Evolutionary conservation across 2,113 vertebrate species (phyloP).

Genomic region (Pavo muticus): DNA sequence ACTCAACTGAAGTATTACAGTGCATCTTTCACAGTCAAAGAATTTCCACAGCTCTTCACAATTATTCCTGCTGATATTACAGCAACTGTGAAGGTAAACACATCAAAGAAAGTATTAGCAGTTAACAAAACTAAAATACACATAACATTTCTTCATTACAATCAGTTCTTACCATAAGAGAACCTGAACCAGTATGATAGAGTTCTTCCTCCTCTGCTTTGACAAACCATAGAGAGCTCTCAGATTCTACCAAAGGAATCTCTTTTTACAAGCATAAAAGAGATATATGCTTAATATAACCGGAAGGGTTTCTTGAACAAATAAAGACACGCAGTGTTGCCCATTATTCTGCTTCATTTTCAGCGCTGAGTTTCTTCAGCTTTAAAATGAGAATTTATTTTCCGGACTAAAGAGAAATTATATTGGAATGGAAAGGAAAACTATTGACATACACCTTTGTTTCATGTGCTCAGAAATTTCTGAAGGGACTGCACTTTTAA

Average conservation of each 20-base stretch:
- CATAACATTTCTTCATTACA: background rate
- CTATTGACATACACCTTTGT: background rate
- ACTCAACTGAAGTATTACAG: background rate
- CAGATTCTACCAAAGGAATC: background rate
- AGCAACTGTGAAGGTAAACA: background rate
- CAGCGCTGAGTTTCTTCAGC: background rate
- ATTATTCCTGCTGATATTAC: background rate
- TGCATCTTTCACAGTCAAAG: background rate
- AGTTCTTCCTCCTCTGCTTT: background rate
- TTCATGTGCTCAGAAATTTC: background rate
- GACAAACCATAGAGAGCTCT: background rate
- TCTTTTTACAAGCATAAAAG: background rate
- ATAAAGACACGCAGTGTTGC: background rate
- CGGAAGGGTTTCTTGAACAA: background rate
- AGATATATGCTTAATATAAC: background rate
- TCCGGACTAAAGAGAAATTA: background rate
- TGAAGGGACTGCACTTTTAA: background rate
- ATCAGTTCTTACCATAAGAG: background rate
- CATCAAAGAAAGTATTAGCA: background rate
- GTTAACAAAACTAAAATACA: background rate
- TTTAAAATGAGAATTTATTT: constrained; percentile 16
- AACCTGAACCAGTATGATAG: background rate
- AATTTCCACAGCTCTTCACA: background rate
- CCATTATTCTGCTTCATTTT: background rate
- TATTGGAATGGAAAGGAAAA: background rate